Evolutionary conservation across 2,113 vertebrate species (phyloP), one percentile per base, ranked within the genome.

Genomic region (Neoarius graeffei): DNA sequence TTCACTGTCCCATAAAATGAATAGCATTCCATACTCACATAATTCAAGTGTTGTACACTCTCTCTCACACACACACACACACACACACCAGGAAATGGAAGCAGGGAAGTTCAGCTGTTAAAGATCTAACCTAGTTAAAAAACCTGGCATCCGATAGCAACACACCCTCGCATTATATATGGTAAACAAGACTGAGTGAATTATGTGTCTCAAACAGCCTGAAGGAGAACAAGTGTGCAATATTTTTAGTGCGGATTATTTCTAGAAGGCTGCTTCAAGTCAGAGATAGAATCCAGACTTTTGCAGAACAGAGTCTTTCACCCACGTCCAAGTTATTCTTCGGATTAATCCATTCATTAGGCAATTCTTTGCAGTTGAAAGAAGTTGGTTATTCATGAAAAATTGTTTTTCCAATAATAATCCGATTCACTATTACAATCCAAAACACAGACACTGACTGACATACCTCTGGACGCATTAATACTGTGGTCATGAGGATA

Each of bases 61-160:
- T 10, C 20, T 92, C 87, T 27, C 88, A 52, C 50, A 77, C 57
- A 60, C 57, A 83, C 30, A 64, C 86, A 90, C 86, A 91, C 85
- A 89, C 90, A 91, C 87, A 90, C 87, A 86, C 85, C 86, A 87
- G 90, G 76, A 93, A 66, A 64, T 83, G 10, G 64, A 64, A 86
- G 73, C 84, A 69, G 86, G 74, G 67, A 59, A 73, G 86, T 88
- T 92, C 94, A 95, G 94, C 94, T 96, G 95, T 94, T 94, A 89
- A 85, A 91, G 83, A 92, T 93, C 85, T 90, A 90, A 91, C 89
- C 84, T 86, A 87, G 91, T 94, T 95, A 94, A 94, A 42, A 92
- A 92, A 92, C 87, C 87, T 84, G 92, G 92, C 89, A 89, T 92
- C 92, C 82, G 87, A 89, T 93, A 81, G 91, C 91, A 88, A 89